phyloP scores from a whole-genome alignment of 1,140 invertebrate genomes.

The Drosophila kurseongensis region DNA sequence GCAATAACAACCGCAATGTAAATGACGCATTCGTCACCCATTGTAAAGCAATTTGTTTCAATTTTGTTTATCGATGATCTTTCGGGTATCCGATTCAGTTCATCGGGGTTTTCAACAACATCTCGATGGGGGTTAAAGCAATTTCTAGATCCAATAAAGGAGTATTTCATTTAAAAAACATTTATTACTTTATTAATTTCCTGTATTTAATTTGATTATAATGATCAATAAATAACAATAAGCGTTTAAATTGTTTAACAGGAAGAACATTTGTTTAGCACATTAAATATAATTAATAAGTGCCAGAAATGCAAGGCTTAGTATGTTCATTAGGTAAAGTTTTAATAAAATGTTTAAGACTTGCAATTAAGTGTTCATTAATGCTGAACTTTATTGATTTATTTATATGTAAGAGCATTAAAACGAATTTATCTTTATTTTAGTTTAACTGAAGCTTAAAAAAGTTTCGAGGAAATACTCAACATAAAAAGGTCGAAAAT shows the following conservation, averaged over 20 bases:
- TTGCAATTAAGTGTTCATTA: too few relatives aligned
- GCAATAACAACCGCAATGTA: constrained; percentile 40
- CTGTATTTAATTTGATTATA: constrained; percentile 17
- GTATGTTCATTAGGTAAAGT: neutral
- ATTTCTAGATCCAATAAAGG: constrained; percentile 13
- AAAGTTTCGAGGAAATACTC: too few relatives aligned
- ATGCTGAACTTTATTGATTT: too few relatives aligned
- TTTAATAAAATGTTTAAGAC: too few relatives aligned
- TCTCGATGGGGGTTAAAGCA: constrained; percentile 4
- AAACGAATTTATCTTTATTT: too few relatives aligned
- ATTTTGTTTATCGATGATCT: constrained; percentile 37
- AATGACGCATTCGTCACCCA: constrained; percentile 49
- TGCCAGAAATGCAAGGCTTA: neutral
- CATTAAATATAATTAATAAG: neutral
- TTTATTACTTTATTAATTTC: constrained; percentile 24
- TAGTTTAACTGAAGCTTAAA: too few relatives aligned
- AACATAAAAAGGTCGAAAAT: too few relatives aligned
- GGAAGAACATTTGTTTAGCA: neutral
- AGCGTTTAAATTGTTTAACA: neutral
- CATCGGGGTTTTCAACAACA: neutral
- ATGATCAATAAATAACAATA: neutral
- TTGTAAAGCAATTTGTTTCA: constrained; percentile 42
- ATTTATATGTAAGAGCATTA: too few relatives aligned
- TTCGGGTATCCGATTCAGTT: constrained; percentile 10
- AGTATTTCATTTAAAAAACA: neutral